These are phyloP conservation scores for Crossoptilon crossoptilon DNA, from an alignment of 2,797 vertebrate genomes.

Conservation along the genomic window DNA sequence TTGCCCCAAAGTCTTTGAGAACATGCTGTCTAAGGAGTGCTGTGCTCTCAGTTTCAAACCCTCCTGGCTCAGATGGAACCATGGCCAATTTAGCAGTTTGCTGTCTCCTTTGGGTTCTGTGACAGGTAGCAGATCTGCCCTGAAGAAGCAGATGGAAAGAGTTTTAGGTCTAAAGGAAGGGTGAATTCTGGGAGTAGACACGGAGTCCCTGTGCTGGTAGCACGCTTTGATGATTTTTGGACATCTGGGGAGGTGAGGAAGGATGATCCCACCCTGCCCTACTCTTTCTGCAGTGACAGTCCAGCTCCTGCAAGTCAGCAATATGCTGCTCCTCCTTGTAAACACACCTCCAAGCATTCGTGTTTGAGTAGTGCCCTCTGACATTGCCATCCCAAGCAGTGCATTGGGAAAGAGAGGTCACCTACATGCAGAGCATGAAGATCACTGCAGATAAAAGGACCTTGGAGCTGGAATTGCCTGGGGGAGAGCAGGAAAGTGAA, in stretches of 20 bases:
- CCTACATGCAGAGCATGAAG: background rate
- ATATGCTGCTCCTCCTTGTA: background rate
- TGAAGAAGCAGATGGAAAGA: background rate
- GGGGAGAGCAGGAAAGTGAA: background rate
- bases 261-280: background rate
- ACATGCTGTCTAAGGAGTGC: fast-evolving
- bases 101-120: background rate
- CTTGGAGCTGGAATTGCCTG: background rate
- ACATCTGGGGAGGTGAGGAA: background rate
- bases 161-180: background rate
- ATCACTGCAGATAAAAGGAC: background rate
- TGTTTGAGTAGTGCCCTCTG: constrained; percentile 30
- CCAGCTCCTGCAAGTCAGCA: background rate
- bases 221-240: background rate
- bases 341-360: background rate
- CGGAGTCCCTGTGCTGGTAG: background rate
- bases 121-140: background rate
- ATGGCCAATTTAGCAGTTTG: background rate
- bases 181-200: background rate
- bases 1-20: background rate
- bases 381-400: background rate
- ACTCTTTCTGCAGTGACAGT: background rate
- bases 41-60: background rate
- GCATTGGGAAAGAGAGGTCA: background rate
- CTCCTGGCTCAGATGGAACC: background rate